Evolutionary conservation across 2,113 vertebrate genomes (phyloP).

Genomic region (Gambusia affinis): DNA sequence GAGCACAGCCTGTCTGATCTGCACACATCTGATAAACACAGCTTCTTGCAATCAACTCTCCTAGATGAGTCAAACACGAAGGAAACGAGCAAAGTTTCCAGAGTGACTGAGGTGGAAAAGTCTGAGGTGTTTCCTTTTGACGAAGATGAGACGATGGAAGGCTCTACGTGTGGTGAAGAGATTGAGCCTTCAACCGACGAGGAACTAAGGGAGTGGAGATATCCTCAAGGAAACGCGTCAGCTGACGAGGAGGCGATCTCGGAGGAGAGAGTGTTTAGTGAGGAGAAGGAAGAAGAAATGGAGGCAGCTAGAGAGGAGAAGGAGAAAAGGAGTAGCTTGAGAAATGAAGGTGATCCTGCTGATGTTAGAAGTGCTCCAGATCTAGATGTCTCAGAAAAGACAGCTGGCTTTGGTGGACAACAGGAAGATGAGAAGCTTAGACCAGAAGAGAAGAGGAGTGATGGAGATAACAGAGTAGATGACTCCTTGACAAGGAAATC

Average conservation of each 20-base stretch:
- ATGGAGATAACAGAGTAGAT: not conserved
- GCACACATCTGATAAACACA: conserved; percentile 7
- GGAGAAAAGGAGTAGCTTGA: not conserved
- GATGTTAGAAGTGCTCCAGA: not conserved
- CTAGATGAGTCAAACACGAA: not conserved
- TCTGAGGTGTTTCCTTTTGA: conserved; percentile 14
- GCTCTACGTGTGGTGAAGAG: conserved; percentile 28
- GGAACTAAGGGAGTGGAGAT: conserved; percentile 55
- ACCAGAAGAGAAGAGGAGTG: not conserved
- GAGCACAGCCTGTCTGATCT: conserved; percentile 17
- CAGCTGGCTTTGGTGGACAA: not conserved
- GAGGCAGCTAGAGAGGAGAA: not conserved
- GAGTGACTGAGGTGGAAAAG: not conserved
- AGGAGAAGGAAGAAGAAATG: not conserved
- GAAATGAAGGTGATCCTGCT: not conserved
- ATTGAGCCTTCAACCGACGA: conserved; percentile 66
- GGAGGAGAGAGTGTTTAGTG: not conserved
- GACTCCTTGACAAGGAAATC: not conserved
- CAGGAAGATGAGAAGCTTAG: not conserved
- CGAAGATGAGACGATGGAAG: conserved; percentile 10
- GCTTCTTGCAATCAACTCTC: conserved; percentile 7
- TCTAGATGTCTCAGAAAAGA: conserved; percentile 4
- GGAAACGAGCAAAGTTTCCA: not conserved
- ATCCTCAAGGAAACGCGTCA: conserved; percentile 24
- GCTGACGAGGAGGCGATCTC: not conserved